Base-by-base conservation (phyloP, 1,140 invertebrate genomes). In the Wasmannia auropunctata region DNA sequence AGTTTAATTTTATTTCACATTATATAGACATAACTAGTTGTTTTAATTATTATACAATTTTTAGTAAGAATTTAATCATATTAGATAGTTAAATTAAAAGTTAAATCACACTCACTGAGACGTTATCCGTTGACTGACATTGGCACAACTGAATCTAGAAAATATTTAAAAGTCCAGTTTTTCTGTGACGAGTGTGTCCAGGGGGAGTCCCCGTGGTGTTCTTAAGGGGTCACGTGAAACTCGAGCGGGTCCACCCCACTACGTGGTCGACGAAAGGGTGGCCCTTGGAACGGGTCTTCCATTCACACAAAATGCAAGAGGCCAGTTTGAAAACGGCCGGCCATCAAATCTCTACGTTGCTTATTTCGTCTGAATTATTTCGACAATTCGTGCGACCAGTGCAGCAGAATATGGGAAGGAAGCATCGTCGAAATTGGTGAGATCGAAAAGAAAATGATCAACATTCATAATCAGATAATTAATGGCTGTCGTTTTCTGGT, bases 271-370 rank as follows among this genome's bases (percentile, higher is more conserved):
- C 86, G 87, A 89, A 93, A 93, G 93, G 93, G 92, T 93, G 91
- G 91, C 86, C 84, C 86, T 85, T 88, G 63, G 87, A 87, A 89
- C 90, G 90, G 81, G 86, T 90, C 86, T 77, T 90, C 85, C 89
- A 87, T 89, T 93, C 92, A 91, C 92, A 72, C 89, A 93, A 93
- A 93, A 93, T 93, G 88, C 90, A 93, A 89, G 91, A 92, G 93
- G 91, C 93, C 92, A 93, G 92, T 93, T 92, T 85, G 49, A 85
- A 92, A 91, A 92, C 91, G 91, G 58, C 90, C 91, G 91, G 91
- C 91, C 91, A 91, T 91, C 92, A 90, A 90, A 93, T 93, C 88
- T 90, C 87, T 86, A 89, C 91, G 91, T 83, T 75, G 80, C 81
- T 74, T 83, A 74, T 69, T 58, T 43, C 84, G 86, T 83, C 65